Percentiles rank a stretch among this genome's conserved stretches.
phyloP scores from a whole-genome alignment of 2,888 invertebrate species.

The Athalia rosae region DNA sequence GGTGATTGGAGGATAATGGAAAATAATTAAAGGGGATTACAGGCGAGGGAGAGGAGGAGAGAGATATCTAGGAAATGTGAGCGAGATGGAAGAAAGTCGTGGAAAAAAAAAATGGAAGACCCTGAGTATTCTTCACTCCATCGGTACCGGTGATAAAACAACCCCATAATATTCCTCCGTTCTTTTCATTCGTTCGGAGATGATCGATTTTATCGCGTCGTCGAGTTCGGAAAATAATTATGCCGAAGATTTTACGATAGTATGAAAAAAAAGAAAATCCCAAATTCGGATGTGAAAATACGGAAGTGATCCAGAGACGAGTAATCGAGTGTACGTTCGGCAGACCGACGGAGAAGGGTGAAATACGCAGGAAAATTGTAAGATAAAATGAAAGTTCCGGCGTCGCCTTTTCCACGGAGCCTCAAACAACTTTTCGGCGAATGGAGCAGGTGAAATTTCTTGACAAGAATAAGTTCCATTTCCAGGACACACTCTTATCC shows the following conservation, averaged over 20 bases:
- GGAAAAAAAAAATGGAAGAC: not conserved
- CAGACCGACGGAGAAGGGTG: not conserved
- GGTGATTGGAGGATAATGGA: slow-evolving; percentile 53
- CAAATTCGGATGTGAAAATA: not conserved
- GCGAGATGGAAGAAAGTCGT: not conserved
- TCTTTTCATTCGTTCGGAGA: no score
- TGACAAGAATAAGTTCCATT: slow-evolving; percentile 59
- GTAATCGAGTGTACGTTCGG: not conserved
- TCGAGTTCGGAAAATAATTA: no score
- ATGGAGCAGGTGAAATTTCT: slow-evolving; percentile 59
- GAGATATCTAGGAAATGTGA: slow-evolving; percentile 6
- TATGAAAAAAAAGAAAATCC: not conserved
- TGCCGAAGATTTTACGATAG: no score
- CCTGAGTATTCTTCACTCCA: not conserved
- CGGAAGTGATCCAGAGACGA: not conserved
- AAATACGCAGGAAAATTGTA: slow-evolving; percentile 11
- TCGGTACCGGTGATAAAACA: not conserved
- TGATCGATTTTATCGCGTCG: no score
- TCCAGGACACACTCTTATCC: slow-evolving; percentile 49
- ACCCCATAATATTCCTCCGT: not conserved
- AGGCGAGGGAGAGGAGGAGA: slow-evolving; percentile 43
- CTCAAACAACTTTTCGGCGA: slow-evolving; percentile 26
- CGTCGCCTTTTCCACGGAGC: not conserved
- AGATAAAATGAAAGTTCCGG: slow-evolving; percentile 39
- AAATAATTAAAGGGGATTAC: slow-evolving; percentile 57